A percentile compares a stretch with the other conserved stretches of the same genome.
Evolutionary conservation across 1,140 invertebrate genomes (phyloP).

Genomic region (Lasaia peninsularis): DNA sequence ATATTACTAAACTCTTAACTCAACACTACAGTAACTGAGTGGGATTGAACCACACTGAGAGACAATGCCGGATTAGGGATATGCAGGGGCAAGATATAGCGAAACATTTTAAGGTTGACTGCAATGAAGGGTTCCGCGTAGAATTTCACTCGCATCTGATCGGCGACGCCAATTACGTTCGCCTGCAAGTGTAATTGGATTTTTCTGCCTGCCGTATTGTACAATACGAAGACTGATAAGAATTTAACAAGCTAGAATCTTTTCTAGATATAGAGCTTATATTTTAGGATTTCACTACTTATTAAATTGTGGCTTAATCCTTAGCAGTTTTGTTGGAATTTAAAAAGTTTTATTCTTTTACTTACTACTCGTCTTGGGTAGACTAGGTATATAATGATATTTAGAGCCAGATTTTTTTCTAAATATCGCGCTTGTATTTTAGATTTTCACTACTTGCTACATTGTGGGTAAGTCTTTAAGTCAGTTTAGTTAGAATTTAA

Average conservation of each 20-base stretch:
- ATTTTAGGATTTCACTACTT: neutral
- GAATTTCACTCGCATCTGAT: conserved; percentile 7
- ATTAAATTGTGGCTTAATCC: neutral
- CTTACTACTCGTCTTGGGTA: too few species aligned
- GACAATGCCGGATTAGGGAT: conserved; percentile 23
- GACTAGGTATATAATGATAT: too few species aligned
- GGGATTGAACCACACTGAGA: conserved; percentile 5
- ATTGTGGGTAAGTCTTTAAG: too few species aligned
- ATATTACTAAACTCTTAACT: neutral
- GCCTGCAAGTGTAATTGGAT: conserved; percentile 11
- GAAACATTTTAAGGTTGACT: conserved; percentile 14
- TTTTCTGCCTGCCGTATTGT: conserved; percentile 1
- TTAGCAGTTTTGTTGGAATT: neutral
- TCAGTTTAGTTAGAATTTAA: too few species aligned
- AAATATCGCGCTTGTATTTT: too few species aligned
- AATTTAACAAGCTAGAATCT: neutral
- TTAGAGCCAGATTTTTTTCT: too few species aligned
- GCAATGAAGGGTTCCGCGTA: neutral
- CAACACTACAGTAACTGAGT: neutral
- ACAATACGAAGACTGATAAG: conserved; percentile 10
- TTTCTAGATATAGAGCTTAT: neutral
- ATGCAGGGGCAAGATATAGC: conserved; percentile 23
- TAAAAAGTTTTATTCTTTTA: too few species aligned
- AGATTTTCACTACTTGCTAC: too few species aligned
- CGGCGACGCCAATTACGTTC: conserved; percentile 4